Percentiles rank a stretch among this genome's conserved stretches.
phyloP scores from a whole-genome alignment of 2,888 invertebrate species.

The Andricus curvator region DNA sequence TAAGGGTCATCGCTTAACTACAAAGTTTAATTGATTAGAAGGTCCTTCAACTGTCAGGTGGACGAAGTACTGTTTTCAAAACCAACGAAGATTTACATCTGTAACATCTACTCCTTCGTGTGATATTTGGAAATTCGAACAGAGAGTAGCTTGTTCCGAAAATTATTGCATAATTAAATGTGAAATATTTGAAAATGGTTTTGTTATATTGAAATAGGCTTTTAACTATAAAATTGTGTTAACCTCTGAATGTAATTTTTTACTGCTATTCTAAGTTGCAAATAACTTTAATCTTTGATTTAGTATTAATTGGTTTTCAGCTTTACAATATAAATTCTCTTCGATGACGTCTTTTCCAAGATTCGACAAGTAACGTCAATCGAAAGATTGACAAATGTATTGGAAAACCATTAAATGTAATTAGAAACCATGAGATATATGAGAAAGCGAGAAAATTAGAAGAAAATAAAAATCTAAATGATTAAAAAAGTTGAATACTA shows the following conservation, averaged over 20 bases:
- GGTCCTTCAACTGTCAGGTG: conserved; percentile 14
- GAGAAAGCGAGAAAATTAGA: background rate
- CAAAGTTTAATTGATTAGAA: background rate
- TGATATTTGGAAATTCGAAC: background rate
- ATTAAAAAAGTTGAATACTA: background rate
- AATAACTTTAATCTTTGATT: background rate
- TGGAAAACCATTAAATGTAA: background rate
- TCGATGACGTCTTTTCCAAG: background rate
- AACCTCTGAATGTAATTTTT: background rate
- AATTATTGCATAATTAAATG: background rate
- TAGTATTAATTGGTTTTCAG: background rate
- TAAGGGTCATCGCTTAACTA: background rate
- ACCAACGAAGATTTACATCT: background rate
- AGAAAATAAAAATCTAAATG: background rate
- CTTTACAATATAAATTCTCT: background rate
- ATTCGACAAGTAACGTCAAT: background rate
- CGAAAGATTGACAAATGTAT: background rate
- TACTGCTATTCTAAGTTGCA: background rate
- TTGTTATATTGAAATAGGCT: background rate
- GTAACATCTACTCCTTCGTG: background rate
- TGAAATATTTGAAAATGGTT: background rate
- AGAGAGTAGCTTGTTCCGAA: background rate
- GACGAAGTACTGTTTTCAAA: background rate
- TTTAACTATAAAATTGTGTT: background rate
- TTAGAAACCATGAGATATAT: background rate